Evolutionary conservation across 1,140 invertebrate genomes (phyloP).

Genomic region (Pachyrhynchus sulphureomaculatus): DNA sequence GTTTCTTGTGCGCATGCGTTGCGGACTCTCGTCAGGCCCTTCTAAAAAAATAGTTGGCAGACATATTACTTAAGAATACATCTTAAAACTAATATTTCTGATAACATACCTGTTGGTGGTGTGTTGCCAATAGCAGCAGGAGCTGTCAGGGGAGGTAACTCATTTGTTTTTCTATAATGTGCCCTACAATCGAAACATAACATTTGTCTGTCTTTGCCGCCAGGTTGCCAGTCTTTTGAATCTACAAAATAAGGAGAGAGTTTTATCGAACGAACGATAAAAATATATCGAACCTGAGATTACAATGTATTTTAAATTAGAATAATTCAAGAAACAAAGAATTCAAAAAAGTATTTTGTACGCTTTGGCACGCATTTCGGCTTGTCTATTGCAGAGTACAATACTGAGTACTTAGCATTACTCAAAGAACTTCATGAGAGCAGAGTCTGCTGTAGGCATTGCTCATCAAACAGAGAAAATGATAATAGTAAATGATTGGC

Average conservation of each 20-base stretch:
- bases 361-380: too few relatives aligned
- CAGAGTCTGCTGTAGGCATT: too few relatives aligned
- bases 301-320: background rate
- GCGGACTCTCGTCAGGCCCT: constrained; percentile 76
- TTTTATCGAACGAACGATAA: background rate
- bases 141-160: constrained; percentile 61
- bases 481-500: too few relatives aligned
- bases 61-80: background rate
- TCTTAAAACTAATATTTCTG: background rate
- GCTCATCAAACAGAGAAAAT: too few relatives aligned
- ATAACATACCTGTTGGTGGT: constrained; percentile 34
- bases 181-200: constrained; percentile 81
- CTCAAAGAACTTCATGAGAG: too few relatives aligned
- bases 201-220: constrained; percentile 73
- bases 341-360: too few relatives aligned
- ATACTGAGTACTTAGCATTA: too few relatives aligned
- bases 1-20: constrained; percentile 85
- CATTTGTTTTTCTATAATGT: constrained; percentile 82
- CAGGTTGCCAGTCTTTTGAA: constrained; percentile 66
- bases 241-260: constrained; percentile 27
- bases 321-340: too few relatives aligned
- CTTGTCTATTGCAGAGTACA: too few relatives aligned
- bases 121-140: constrained; percentile 41
- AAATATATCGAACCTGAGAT: background rate
- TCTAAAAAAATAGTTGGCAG: constrained; percentile 49